Evolutionary conservation across 2,888 invertebrate species (phyloP).

Genomic region (Oxyteleia sp.): DNA sequence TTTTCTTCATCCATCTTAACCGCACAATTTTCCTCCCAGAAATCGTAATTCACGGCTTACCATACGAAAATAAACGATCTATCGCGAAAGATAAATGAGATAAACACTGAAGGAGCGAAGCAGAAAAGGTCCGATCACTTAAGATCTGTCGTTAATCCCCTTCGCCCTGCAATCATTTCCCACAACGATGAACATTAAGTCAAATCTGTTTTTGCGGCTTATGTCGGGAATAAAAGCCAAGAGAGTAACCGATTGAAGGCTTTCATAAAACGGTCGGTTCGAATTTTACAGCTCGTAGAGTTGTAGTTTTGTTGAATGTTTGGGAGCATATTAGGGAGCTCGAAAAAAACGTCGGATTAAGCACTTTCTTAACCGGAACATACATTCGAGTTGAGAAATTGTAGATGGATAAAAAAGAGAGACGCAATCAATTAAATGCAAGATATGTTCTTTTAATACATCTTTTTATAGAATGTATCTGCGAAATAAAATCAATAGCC

Average conservation of each 20-base stretch:
- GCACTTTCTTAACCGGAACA: background rate
- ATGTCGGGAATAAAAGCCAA: slow-evolving; percentile 40
- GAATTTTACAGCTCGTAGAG: slow-evolving; percentile 35
- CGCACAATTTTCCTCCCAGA: slow-evolving; percentile 51
- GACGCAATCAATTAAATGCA: background rate
- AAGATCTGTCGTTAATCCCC: slow-evolving; percentile 61
- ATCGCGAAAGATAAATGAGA: slow-evolving; percentile 64
- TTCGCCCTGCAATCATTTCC: slow-evolving; percentile 41
- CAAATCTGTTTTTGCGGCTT: slow-evolving; percentile 59
- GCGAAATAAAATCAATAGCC: background rate
- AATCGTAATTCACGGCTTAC: slow-evolving; percentile 67
- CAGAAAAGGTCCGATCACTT: slow-evolving; percentile 63
- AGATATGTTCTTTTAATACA: background rate
- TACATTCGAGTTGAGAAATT: background rate
- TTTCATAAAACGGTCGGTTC: slow-evolving; percentile 47
- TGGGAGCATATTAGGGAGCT: slow-evolving; percentile 1
- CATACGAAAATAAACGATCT: slow-evolving; percentile 67
- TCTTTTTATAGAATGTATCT: background rate
- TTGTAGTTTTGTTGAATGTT: slow-evolving; percentile 18
- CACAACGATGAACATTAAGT: slow-evolving; percentile 47
- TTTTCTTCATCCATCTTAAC: slow-evolving; percentile 50
- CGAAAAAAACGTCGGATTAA: slow-evolving; percentile 13
- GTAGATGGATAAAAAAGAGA: background rate
- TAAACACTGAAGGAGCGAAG: slow-evolving; percentile 56
- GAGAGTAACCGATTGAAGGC: slow-evolving; percentile 36